Evolutionary conservation across 2,113 vertebrate species (phyloP).

Genomic region (Xiphias gladius): DNA sequence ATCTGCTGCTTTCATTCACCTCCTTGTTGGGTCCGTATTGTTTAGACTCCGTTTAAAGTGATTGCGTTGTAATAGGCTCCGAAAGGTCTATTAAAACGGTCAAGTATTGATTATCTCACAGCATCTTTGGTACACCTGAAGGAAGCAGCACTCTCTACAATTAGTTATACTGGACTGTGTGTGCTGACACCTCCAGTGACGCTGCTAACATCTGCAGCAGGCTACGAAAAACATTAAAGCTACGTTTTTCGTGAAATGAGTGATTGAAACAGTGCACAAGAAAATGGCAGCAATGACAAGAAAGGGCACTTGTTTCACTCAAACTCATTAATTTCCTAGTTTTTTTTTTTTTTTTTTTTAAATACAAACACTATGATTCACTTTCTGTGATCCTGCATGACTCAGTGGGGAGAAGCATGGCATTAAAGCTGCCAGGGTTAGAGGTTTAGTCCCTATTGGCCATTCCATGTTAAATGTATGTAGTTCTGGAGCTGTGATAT

Average conservation of each 20-base stretch:
- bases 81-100: slow-evolving; percentile 45
- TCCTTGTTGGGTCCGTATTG: not conserved
- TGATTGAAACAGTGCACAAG: not conserved
- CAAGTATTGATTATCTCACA: slow-evolving; percentile 55
- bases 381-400: slow-evolving; percentile 12
- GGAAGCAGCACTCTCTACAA: slow-evolving; percentile 45
- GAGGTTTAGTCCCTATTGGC: not conserved
- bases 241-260: not conserved
- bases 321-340: not conserved
- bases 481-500: not conserved
- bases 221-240: not conserved
- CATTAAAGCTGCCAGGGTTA: not conserved
- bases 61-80: slow-evolving; percentile 35
- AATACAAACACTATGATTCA: slow-evolving; percentile 8
- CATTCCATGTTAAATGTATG: not conserved
- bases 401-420: not conserved
- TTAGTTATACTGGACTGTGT: slow-evolving; percentile 10
- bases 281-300: not conserved
- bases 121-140: slow-evolving; percentile 26
- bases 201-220: slow-evolving; percentile 35
- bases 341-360: slow-evolving; percentile 15
- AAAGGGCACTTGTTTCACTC: too few species aligned
- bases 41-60: slow-evolving; percentile 26
- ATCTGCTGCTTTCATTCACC: slow-evolving; percentile 9
- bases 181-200: slow-evolving; percentile 42